Evolutionary conservation across 2,113 vertebrate genomes (phyloP), one percentile per base, ranked within the genome.

Genomic region (Sinosuthora webbiana): DNA sequence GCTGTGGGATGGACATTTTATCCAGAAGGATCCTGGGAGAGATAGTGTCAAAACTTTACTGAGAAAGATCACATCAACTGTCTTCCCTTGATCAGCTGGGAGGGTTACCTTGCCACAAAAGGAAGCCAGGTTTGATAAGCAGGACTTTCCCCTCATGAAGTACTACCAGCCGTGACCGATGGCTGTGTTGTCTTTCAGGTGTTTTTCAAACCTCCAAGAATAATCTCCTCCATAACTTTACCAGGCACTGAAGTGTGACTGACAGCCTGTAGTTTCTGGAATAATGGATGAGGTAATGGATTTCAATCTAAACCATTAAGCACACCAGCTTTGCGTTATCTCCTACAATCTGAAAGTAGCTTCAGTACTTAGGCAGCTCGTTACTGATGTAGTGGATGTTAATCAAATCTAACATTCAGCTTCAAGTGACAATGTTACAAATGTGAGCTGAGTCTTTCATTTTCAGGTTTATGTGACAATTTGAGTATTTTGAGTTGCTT

Each of bases 241-340:
- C 25, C 35, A 50, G 62, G 44, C 24, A 57, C 42, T 49, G 35
- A 49, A 59, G 70, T 7, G 31, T 75, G 25, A 49, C 21, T 67
- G 8, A 20, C 31, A 59, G 44, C 16, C 83, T 37, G 31, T 17
- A 59, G 16, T 25, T 76, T 68, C 71, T 5, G 4, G 44, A 67
- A 31, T 76, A 67, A 76, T 50, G 53, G 31, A 91, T 91, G 45
- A 91, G 70, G 83, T 94, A 91, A 95, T 49, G 71, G 55, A 87
- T 83, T 69, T 87, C 67, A 83, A 35, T 45, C 47, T 90, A 91
- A 90, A 95, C 52, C 84, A 93, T 82, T 94, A 91, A 79, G 67
- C 19, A 85, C 33, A 87, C 49, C 45, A 82, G n/a, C n/a, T 93
- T 82, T 22, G 13, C 84, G 25, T 53, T 91, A 82, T 69, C 31